Percentiles rank a stretch among this genome's conserved stretches.
These are phyloP conservation scores for Nasonia vitripennis DNA, from an alignment of 1,140 invertebrate genomes.

Conservation along the genomic window DNA sequence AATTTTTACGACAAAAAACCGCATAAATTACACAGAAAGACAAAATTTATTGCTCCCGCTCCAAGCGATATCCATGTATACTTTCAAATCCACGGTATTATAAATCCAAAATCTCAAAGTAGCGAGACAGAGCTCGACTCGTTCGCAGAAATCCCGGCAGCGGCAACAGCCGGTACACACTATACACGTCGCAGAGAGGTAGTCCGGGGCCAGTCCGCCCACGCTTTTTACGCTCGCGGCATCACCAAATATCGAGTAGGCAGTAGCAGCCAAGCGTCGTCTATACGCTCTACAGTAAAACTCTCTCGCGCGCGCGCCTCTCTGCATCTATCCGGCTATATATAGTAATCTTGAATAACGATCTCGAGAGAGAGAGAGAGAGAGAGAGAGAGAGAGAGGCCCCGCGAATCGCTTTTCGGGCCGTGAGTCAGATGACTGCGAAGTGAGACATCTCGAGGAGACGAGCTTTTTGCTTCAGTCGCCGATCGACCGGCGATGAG, in stretches of 20 bases:
- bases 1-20: no score
- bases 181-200: background rate
- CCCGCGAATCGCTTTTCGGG: background rate
- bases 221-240: conserved; percentile 61
- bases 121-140: background rate
- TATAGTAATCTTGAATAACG: conserved; percentile 65
- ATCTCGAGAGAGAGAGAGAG: conserved; percentile 40
- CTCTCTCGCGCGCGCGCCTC: background rate
- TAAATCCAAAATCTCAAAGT: background rate
- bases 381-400: no score
- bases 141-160: conserved; percentile 7
- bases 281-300: background rate
- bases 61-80: background rate
- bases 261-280: background rate
- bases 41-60: no score
- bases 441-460: conserved; percentile 36
- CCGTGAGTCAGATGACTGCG: background rate
- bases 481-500: background rate
- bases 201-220: conserved; percentile 62
- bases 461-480: background rate
- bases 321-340: conserved; percentile 61
- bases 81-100: background rate
- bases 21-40: no score
- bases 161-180: background rate
- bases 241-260: conserved; percentile 72